Evolutionary conservation across 2,888 invertebrate genomes (phyloP).

Genomic region (Apotomis betuletana): DNA sequence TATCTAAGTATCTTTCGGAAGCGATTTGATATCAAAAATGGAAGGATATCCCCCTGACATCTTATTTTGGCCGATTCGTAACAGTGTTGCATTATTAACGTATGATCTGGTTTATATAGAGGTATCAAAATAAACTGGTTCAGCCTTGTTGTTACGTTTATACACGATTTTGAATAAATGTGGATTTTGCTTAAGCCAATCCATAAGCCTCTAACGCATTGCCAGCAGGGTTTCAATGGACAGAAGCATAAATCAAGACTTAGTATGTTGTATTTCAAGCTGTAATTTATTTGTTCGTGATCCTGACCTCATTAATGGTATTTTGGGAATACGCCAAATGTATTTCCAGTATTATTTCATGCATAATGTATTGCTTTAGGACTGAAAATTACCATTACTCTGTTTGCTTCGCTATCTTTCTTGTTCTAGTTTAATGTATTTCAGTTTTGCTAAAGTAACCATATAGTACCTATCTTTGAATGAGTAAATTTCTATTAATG

Average conservation of each 20-base stretch:
- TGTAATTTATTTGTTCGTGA: conserved; percentile 50
- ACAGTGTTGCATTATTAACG: too few species aligned
- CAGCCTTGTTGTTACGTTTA: background rate
- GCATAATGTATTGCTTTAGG: conserved; percentile 10
- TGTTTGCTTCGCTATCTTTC: background rate
- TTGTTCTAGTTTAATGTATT: background rate
- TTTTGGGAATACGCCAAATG: conserved; percentile 54
- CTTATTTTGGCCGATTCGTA: too few species aligned
- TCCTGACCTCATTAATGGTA: conserved; percentile 52
- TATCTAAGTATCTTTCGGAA: too few species aligned
- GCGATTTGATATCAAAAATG: too few species aligned
- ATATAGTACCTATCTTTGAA: too few species aligned
- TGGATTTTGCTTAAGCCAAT: conserved; percentile 9
- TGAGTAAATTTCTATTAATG: background rate
- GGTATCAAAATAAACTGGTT: background rate
- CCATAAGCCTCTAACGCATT: conserved; percentile 28
- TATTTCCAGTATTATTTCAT: conserved; percentile 29
- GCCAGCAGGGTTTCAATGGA: conserved; percentile 12
- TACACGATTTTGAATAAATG: background rate
- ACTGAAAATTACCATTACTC: background rate
- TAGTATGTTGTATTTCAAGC: conserved; percentile 40
- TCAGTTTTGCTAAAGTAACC: conserved; percentile 11
- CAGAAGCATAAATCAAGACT: conserved; percentile 32
- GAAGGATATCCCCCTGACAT: too few species aligned
- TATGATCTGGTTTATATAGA: background rate